Percentiles rank a stretch among this genome's conserved stretches.
Evolutionary conservation across 2,797 vertebrate species (phyloP).

Genomic region (Cichlasoma orientale): DNA sequence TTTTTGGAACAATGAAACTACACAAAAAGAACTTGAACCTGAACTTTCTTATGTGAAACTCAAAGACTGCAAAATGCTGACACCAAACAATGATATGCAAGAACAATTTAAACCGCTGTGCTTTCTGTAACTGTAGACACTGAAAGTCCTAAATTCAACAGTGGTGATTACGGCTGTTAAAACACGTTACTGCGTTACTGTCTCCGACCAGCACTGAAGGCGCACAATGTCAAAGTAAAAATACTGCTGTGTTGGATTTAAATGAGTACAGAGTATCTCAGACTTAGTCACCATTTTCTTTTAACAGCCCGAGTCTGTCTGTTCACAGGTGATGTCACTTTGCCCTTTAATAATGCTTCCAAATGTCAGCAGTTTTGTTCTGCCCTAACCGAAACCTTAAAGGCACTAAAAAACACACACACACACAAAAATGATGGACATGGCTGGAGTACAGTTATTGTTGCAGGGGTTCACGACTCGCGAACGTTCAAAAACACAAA

Average conservation of each 20-base stretch:
- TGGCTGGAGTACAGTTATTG: not conserved
- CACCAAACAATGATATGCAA: not conserved
- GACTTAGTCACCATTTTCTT: not conserved
- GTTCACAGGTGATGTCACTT: not conserved
- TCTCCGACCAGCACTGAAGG: not conserved
- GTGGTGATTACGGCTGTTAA: not conserved
- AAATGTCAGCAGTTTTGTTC: not conserved
- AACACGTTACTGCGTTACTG: not conserved
- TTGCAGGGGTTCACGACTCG: not conserved
- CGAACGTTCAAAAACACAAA: not conserved
- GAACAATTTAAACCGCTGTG: not conserved
- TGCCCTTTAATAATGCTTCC: not conserved
- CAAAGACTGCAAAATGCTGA: not conserved
- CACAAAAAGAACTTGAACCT: not conserved
- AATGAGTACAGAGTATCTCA: not conserved
- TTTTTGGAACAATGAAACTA: conserved; percentile 1
- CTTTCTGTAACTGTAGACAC: not conserved
- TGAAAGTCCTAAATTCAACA: not conserved
- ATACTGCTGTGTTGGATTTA: not conserved
- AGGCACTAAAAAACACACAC: not conserved
- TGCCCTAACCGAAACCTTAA: not conserved
- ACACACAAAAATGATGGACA: not conserved
- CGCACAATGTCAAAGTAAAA: not conserved
- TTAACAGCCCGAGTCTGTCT: not conserved
- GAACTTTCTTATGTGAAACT: not conserved